Conservation (phyloP, 2,113 vertebrate species). For the Lophura nycthemera region DNA sequence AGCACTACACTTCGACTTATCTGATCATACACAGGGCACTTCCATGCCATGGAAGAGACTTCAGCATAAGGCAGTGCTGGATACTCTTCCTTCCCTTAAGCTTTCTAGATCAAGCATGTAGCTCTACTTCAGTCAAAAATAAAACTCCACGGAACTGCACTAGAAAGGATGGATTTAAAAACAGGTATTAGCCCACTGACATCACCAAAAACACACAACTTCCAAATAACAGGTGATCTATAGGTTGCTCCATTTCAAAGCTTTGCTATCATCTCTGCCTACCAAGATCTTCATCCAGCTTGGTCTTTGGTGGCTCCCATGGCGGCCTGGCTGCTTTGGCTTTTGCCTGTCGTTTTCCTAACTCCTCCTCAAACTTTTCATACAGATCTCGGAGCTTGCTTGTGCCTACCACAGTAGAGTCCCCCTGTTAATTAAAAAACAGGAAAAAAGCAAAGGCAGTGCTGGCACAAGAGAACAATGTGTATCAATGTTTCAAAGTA, state of each 20-base stretch:
- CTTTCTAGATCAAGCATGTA: background rate
- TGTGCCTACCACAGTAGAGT: conserved; percentile 96
- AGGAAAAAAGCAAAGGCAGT: background rate
- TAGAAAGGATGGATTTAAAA: background rate
- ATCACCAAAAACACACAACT: background rate
- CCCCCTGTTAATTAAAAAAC: conserved; percentile 82
- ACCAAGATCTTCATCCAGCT: conserved; percentile 94
- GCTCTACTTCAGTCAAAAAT: background rate
- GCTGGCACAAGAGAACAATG: background rate
- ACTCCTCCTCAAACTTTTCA: conserved; percentile 93
- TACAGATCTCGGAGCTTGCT: conserved; percentile 92
- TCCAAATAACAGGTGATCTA: background rate
- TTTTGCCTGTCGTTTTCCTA: conserved; percentile 88
- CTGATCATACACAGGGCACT: background rate
- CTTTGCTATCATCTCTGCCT: background rate
- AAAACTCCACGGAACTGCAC: background rate
- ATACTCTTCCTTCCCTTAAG: background rate
- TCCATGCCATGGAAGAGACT: background rate
- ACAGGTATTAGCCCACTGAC: background rate
- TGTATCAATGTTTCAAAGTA: background rate
- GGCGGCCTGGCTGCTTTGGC: conserved; percentile 89
- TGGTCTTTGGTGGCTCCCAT: conserved; percentile 96
- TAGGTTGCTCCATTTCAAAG: background rate
- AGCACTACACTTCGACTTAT: background rate
- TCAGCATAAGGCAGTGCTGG: background rate